Evolutionary conservation across 1,140 invertebrate species (phyloP), one percentile per base, ranked within the genome.

Genomic region (Triops cancriformis): DNA sequence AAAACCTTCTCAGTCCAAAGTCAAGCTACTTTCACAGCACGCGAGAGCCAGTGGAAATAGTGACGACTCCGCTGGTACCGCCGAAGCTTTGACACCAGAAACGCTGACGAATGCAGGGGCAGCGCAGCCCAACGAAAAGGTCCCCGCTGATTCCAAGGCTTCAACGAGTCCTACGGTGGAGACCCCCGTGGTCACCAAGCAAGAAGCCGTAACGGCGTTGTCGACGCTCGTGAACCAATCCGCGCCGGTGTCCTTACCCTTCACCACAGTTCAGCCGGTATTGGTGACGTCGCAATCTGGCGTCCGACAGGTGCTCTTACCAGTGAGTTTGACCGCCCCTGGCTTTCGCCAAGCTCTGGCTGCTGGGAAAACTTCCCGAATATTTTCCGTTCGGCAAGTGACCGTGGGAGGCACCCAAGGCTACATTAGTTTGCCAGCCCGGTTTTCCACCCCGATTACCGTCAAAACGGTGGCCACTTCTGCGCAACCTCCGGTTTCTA

Each of bases 91-190:
- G 0, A 89, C 89, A 73, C 82, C 85, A 1, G 90, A 91, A 7
- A 90, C 91, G 81, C 86, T 86, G 0, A 83, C 89, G 7, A 91
- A 90, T 0, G 89, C 91, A 86, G 90, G 89, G 0, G 91, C 80
- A 90, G 89, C 72, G 90, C 89, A 0, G 90, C 89, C 80, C 90
- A 90, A 0, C 85, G 90, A 2, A 88, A 89, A 4, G 89, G 89
- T 14, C 83, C 87, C 87, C 87, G 51, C 86, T 86, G 72, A 85
- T 85, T 72, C 84, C 86, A 5, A 85, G 86, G 74, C 83, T 84
- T 0, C 82, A 81, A 11, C 43, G 5, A 41, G 14, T 6, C 27
- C 23, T 28, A 26, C 73, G 5, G 41, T 26, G 7, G 72, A 73
- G 18, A 31, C 26, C 12, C 41, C 37, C 11, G 26, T 31, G 4